Base-by-base conservation (phyloP, 1,140 invertebrate species). In the Leptinotarsa lineolata region DNA sequence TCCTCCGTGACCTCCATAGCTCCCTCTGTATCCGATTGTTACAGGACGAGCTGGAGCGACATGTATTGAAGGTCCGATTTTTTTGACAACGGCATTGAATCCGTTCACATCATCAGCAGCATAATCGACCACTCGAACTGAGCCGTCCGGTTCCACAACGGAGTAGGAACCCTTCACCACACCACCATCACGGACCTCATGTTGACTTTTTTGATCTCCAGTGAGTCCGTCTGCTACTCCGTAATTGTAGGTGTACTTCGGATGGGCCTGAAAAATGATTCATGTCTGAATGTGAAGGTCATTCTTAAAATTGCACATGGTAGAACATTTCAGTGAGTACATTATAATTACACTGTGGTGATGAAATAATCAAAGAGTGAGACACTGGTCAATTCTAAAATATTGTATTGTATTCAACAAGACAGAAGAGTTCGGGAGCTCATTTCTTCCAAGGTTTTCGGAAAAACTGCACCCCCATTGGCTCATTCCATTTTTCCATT, bases 171-270 rank as follows among this genome's bases (percentile, higher is more conserved):
- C 88, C 75, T 86, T 87, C 12, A 88, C 87, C 24, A 84, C 82
- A 73, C 84, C 86, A 78, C 89, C 89, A 70, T 90, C 88, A 48
- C 89, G 84, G 24, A 87, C 84, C 78, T 91, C 90, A 63, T 87
- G 85, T 77, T 90, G 89, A 1, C 88, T 86, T 75, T 91, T 90
- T 77, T 87, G 87, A 80, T 91, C 90, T 21, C 89, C 89, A 12
- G 90, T 91, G 68, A 87, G 82, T 21, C 87, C 87, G 76, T 91
- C 89, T 75, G 88, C 87, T 16, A 91, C 88, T 1, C 89, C 89
- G 77, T 91, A 91, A 77, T 89, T 89, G 81, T 90, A 90, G 76
- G 86, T 84, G 83, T 90, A 91, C 76, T 85, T 85, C 16, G 87
- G 87, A 72, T 86, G 85, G 18, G 86, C 86, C 72, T 71, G 39